phyloP scores from a whole-genome alignment of 1,140 invertebrate genomes.

The Tenebrio molitor region DNA sequence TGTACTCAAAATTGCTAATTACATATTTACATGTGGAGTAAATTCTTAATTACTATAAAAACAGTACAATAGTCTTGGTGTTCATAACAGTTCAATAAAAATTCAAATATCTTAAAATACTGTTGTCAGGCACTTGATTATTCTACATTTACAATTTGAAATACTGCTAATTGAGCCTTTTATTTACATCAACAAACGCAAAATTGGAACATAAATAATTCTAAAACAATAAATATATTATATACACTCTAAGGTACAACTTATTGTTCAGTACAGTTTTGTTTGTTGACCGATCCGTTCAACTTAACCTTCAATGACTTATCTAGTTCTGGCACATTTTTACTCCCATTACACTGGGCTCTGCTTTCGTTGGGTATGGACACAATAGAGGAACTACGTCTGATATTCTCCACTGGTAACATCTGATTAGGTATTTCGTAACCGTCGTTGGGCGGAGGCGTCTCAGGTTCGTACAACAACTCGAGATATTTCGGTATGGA shows the following conservation, averaged over 20 bases:
- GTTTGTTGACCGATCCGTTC: background rate
- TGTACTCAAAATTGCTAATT: background rate
- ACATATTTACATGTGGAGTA: constrained; percentile 15
- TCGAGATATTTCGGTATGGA: constrained; percentile 68
- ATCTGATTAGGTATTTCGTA: constrained; percentile 67
- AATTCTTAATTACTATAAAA: background rate
- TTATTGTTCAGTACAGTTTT: background rate
- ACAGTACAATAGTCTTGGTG: background rate
- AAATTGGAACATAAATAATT: constrained; percentile 19
- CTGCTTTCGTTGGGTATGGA: constrained; percentile 4
- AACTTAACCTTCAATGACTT: background rate
- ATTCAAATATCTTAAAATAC: constrained; percentile 6
- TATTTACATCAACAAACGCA: constrained; percentile 16
- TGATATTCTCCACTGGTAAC: constrained; percentile 25
- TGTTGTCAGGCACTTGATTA: constrained; percentile 3
- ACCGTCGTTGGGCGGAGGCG: constrained; percentile 60
- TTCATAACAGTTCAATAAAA: background rate
- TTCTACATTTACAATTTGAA: constrained; percentile 12
- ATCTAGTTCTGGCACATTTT: constrained; percentile 12
- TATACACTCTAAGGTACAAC: too few relatives aligned
- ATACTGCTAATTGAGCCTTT: constrained; percentile 8
- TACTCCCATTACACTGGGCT: background rate
- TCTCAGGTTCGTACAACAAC: constrained; percentile 64
- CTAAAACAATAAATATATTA: constrained; percentile 2
- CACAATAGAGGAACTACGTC: constrained; percentile 24